Percentiles rank a stretch among this genome's conserved stretches.
phyloP scores from a whole-genome alignment of 2,888 invertebrate species.

The Oxyscelio sp. region DNA sequence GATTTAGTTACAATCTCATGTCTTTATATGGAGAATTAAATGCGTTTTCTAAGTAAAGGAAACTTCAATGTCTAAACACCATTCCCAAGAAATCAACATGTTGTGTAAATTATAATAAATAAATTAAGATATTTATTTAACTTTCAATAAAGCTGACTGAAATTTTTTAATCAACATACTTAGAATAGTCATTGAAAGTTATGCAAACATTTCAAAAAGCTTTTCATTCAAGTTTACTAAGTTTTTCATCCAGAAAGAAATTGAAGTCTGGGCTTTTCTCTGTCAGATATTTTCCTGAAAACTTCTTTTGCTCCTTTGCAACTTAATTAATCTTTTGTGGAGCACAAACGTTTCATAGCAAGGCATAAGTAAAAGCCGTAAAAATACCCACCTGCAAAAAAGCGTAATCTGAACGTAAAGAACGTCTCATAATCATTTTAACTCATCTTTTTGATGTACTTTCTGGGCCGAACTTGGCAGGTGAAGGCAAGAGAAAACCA shows the following conservation, averaged over 20 bases:
- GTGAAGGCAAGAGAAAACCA: conserved; percentile 35
- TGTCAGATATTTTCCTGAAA: conserved; percentile 53
- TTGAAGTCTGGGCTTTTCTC: conserved; percentile 57
- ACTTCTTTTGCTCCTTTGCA: conserved; percentile 47
- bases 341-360: conserved; percentile 50
- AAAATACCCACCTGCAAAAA: conserved; percentile 44
- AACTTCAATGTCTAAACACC: background rate
- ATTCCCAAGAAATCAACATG: background rate
- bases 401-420: conserved; percentile 55
- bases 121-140: conserved; percentile 11
- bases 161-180: conserved; percentile 59
- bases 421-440: conserved; percentile 68
- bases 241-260: conserved; percentile 60
- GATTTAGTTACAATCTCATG: conserved; percentile 63
- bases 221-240: conserved; percentile 57
- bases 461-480: conserved; percentile 52
- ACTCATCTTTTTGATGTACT: conserved; percentile 64
- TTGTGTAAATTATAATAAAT: background rate
- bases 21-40: conserved; percentile 24
- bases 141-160: conserved; percentile 5
- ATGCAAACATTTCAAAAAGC: conserved; percentile 47
- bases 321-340: conserved; percentile 69
- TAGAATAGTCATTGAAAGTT: conserved; percentile 51
- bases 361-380: conserved; percentile 58
- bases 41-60: background rate